Evolutionary conservation across 2,888 invertebrate species (phyloP).

Genomic region (Cordylochernes scorpioides): DNA sequence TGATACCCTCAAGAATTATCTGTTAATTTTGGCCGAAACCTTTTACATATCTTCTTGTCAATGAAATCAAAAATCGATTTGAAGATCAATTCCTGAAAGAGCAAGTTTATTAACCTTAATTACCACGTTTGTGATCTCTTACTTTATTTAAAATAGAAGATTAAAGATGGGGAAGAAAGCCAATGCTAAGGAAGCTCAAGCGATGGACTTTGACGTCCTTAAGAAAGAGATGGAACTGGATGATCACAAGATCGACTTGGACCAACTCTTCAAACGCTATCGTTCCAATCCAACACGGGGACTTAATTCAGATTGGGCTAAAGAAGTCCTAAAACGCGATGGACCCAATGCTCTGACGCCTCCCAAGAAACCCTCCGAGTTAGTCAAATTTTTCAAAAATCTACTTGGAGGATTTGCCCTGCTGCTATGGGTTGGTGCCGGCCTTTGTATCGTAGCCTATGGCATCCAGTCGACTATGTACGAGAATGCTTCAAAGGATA

Average conservation of each 20-base stretch:
- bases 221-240: no score
- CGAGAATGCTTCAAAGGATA: slow-evolving; percentile 73
- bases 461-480: slow-evolving; percentile 51
- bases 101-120: no score
- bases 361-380: slow-evolving; percentile 81
- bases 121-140: no score
- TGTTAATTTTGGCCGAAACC: no score
- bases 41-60: no score
- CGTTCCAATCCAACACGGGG: slow-evolving; percentile 74
- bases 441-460: slow-evolving; percentile 87
- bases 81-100: no score
- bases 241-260: slow-evolving; percentile 86
- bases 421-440: slow-evolving; percentile 59
- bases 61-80: no score
- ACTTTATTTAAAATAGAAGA: no score
- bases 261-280: slow-evolving; percentile 87
- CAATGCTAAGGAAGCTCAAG: no score
- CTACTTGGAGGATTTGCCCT: slow-evolving; percentile 75
- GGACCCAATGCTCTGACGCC: slow-evolving; percentile 46
- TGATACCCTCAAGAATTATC: no score
- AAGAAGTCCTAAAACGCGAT: slow-evolving; percentile 29
- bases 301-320: slow-evolving; percentile 31
- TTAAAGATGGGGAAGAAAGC: no score
- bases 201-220: no score
- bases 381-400: slow-evolving; percentile 97